phyloP scores from a whole-genome alignment of 92 coral and sea anemone species.

The Zoanthus gigantus region DNA sequence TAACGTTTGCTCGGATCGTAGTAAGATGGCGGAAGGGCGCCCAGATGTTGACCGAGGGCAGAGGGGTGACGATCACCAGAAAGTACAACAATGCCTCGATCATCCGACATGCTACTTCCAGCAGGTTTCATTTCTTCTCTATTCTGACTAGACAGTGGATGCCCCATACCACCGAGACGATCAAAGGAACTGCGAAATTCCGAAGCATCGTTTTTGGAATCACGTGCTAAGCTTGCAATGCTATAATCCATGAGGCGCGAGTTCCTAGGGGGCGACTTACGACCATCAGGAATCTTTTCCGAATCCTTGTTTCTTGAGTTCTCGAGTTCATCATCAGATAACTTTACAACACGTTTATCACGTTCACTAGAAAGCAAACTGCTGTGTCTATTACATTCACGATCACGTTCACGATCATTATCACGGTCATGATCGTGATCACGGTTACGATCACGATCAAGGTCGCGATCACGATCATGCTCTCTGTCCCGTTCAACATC shows the following conservation, averaged over 20 bases:
- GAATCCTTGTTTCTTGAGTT: conserved; percentile 40
- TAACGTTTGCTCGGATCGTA: conserved; percentile 74
- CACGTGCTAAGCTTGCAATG: conserved; percentile 84
- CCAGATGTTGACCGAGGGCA: conserved; percentile 57
- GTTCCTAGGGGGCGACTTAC: conserved; percentile 58
- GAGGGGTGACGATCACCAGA: conserved; percentile 75
- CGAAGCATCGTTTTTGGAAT: conserved; percentile 72
- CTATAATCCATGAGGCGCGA: conserved; percentile 74
- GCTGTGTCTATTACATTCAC: conserved; percentile 36
- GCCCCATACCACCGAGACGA: conserved; percentile 53
- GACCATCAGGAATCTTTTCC: conserved; percentile 50
- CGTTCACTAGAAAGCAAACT: conserved; percentile 35
- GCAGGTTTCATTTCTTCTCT: conserved; percentile 65
- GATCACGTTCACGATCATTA: conserved; percentile 24
- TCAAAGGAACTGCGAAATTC: conserved; percentile 68
- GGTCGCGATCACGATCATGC: conserved; percentile 8
- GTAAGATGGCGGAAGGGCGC: conserved; percentile 50
- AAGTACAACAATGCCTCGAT: conserved; percentile 70
- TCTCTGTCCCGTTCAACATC: conserved; percentile 31
- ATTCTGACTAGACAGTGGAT: conserved; percentile 48
- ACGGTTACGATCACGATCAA: conserved; percentile 18
- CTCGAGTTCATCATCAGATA: conserved; percentile 42
- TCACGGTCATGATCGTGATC: conserved; percentile 24
- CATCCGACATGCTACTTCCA: conserved; percentile 68
- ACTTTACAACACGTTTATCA: conserved; percentile 31